Evolutionary conservation across 2,113 vertebrate species (phyloP).

Genomic region (Centropus unirufus): DNA sequence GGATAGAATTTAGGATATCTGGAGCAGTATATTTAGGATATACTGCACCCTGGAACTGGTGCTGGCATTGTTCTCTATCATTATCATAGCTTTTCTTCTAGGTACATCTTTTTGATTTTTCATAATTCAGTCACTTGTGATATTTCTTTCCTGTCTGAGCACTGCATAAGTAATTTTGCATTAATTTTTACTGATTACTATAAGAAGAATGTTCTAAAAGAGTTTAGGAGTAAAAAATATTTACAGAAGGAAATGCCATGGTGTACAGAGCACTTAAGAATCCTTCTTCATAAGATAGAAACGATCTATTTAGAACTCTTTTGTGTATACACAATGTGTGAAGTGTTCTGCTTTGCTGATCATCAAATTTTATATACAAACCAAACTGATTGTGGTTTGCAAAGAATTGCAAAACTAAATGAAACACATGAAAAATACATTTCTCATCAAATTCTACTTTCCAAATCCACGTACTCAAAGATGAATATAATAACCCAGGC

Average conservation of each 20-base stretch:
- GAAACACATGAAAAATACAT: conserved; percentile 34
- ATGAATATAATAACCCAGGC: background rate
- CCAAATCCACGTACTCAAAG: conserved; percentile 9
- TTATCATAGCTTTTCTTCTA: background rate
- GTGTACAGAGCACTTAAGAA: background rate
- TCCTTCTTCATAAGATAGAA: background rate
- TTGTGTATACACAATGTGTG: background rate
- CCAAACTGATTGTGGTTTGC: conserved; percentile 25
- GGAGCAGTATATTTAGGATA: background rate
- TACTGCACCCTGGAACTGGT: background rate
- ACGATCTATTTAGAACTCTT: background rate
- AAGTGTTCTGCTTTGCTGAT: conserved; percentile 25
- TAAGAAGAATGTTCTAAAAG: background rate
- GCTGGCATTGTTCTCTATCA: background rate
- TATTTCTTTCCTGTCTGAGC: background rate
- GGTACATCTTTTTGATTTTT: background rate
- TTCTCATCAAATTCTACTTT: conserved; percentile 35
- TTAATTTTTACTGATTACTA: background rate
- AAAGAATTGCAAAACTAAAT: conserved; percentile 44
- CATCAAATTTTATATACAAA: conserved; percentile 29
- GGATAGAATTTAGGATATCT: background rate
- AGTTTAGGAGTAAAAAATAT: background rate
- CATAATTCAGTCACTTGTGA: background rate
- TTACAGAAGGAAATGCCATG: background rate
- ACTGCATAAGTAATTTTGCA: background rate